A percentile compares a stretch with the other conserved stretches of the same genome.
These are phyloP conservation scores for Thamnophis sirtalis DNA, from an alignment of 2,113 vertebrate species.

Conservation along the genomic window DNA sequence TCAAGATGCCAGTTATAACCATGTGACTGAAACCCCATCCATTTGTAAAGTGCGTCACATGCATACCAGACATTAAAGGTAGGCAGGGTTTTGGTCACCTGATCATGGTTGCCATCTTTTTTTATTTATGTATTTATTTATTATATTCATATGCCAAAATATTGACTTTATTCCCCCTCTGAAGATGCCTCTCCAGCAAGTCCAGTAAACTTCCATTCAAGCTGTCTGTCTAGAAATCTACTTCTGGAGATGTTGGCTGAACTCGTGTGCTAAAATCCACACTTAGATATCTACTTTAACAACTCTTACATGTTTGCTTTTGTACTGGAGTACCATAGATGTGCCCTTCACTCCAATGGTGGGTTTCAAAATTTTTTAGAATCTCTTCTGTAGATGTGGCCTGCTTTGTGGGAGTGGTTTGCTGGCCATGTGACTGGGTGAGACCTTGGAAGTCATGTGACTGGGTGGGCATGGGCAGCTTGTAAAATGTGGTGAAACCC, in stretches of 20 bases:
- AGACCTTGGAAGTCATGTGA: no score
- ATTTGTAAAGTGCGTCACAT: not conserved
- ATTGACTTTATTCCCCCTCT: not conserved
- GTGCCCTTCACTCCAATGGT: not conserved
- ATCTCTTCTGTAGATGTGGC: no score
- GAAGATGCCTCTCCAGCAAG: not conserved
- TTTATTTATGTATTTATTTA: not conserved
- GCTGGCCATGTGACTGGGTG: no score
- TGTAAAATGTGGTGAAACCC: no score
- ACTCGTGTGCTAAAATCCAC: not conserved
- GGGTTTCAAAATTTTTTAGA: no score
- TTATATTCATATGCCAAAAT: not conserved
- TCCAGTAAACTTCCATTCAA: not conserved
- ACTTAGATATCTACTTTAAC: not conserved
- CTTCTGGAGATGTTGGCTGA: not conserved
- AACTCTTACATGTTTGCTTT: not conserved
- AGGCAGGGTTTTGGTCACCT: not conserved
- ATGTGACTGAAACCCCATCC: not conserved
- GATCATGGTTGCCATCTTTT: not conserved
- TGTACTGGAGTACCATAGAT: not conserved
- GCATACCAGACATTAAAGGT: not conserved
- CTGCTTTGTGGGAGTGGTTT: no score
- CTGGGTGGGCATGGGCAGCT: no score
- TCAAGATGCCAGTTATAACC: not conserved
- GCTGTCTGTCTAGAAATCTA: not conserved